A percentile compares a stretch with the other conserved stretches of the same genome.
Conservation (phyloP, 2,888 invertebrate genomes). For the Balanococcus diminutus region DNA sequence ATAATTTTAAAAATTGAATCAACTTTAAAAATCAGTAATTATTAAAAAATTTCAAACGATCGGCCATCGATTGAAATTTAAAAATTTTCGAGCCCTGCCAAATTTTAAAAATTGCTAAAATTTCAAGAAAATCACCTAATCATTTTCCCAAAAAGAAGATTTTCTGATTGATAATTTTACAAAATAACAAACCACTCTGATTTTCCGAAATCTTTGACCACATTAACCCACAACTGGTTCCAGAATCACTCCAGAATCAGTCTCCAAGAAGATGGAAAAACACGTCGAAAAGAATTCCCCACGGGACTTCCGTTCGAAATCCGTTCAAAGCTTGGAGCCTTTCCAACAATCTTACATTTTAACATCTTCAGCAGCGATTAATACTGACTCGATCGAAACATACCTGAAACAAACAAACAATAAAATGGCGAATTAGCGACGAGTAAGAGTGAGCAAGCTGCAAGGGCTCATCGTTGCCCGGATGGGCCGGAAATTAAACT, state of each 20-base stretch:
- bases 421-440: conserved; percentile 16
- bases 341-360: background rate
- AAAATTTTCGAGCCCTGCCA: no score
- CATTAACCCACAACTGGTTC: background rate
- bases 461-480: background rate
- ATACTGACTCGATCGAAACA: background rate
- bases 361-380: background rate
- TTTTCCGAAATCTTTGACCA: no score
- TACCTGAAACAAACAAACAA: conserved; percentile 33
- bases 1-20: no score
- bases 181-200: no score
- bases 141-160: no score
- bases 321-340: background rate
- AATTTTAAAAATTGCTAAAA: no score
- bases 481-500: background rate
- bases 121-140: no score
- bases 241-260: background rate
- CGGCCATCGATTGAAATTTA: no score
- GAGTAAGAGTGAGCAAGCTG: background rate
- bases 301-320: background rate
- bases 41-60: no score
- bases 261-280: no score
- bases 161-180: no score
- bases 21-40: no score
- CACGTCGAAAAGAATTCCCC: background rate